Evolutionary conservation across 2,888 invertebrate species (phyloP).

Genomic region (Drosophila recens): DNA sequence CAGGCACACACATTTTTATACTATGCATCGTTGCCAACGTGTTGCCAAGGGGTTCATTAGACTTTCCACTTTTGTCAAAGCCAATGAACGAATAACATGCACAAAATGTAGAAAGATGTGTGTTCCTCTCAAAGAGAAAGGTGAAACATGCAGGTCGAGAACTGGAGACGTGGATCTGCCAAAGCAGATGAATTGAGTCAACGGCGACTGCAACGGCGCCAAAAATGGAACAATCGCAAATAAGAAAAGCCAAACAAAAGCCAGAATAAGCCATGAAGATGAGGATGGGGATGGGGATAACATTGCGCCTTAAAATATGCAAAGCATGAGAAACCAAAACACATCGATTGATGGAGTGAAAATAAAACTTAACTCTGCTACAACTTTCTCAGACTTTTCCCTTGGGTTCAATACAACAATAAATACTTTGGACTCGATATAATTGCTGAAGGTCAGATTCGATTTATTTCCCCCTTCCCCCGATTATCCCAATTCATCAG

Average conservation of each 20-base stretch:
- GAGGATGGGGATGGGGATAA: slow-evolving; percentile 11
- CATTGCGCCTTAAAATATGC: slow-evolving; percentile 51
- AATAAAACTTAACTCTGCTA: slow-evolving; percentile 19
- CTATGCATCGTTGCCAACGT: slow-evolving; percentile 28
- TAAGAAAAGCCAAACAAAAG: slow-evolving; percentile 48
- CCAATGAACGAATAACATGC: slow-evolving; percentile 75
- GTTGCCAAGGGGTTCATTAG: slow-evolving; percentile 77
- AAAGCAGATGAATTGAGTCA: slow-evolving; percentile 18
- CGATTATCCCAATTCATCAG: slow-evolving; percentile 52
- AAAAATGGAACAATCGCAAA: slow-evolving; percentile 49
- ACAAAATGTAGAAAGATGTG: slow-evolving; percentile 25
- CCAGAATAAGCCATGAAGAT: slow-evolving; percentile 23
- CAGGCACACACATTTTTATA: slow-evolving; percentile 10
- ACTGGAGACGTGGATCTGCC: background rate
- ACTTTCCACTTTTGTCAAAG: slow-evolving; percentile 74
- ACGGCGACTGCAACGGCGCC: slow-evolving; percentile 54
- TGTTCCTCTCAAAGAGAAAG: slow-evolving; percentile 2
- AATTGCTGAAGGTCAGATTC: slow-evolving; percentile 47
- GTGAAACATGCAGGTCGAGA: background rate
- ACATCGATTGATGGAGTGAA: slow-evolving; percentile 8
- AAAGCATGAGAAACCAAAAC: slow-evolving; percentile 24
- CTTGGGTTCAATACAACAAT: slow-evolving; percentile 17
- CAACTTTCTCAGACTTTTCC: slow-evolving; percentile 11
- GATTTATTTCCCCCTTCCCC: slow-evolving; percentile 27
- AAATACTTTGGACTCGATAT: slow-evolving; percentile 20